Conservation (phyloP, 2,888 invertebrate species). For the Dicycla oo region DNA sequence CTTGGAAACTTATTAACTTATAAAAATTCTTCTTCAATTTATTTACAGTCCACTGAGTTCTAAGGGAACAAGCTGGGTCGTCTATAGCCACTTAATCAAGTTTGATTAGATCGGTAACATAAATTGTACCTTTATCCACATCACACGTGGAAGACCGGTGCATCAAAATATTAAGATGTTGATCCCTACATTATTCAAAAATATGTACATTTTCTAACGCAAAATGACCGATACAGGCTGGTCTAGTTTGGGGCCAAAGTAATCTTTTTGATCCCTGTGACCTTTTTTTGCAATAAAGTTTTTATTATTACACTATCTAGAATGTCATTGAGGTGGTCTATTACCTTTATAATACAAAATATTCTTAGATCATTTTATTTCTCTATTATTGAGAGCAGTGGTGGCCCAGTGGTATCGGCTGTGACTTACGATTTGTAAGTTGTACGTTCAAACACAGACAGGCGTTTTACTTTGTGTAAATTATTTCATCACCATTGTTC, state of each 20-base stretch:
- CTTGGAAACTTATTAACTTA: background rate
- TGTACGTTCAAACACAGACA: too few relatives aligned
- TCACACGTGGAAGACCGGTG: conserved; percentile 9
- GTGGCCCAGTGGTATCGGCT: too few relatives aligned
- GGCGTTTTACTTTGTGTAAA: too few relatives aligned
- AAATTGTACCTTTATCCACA: conserved; percentile 7
- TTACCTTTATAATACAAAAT: background rate
- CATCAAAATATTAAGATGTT: conserved; percentile 11
- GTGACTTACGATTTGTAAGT: too few relatives aligned
- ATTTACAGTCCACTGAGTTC: background rate
- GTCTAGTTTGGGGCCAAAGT: background rate
- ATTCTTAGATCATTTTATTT: conserved; percentile 1
- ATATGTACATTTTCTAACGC: conserved; percentile 35
- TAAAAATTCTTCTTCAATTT: background rate
- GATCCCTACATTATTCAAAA: conserved; percentile 10
- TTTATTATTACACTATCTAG: conserved; percentile 5
- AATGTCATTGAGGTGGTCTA: background rate
- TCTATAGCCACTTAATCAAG: background rate
- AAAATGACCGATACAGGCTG: conserved; percentile 3
- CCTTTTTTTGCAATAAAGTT: background rate
- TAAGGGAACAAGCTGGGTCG: background rate
- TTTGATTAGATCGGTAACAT: conserved; percentile 18
- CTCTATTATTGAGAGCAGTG: background rate
- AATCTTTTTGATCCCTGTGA: background rate
- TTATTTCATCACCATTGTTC: too few relatives aligned